Percentiles rank a stretch among this genome's conserved stretches.
Evolutionary conservation across 2,113 vertebrate genomes (phyloP).

Genomic region (Baryphthengus martii): DNA sequence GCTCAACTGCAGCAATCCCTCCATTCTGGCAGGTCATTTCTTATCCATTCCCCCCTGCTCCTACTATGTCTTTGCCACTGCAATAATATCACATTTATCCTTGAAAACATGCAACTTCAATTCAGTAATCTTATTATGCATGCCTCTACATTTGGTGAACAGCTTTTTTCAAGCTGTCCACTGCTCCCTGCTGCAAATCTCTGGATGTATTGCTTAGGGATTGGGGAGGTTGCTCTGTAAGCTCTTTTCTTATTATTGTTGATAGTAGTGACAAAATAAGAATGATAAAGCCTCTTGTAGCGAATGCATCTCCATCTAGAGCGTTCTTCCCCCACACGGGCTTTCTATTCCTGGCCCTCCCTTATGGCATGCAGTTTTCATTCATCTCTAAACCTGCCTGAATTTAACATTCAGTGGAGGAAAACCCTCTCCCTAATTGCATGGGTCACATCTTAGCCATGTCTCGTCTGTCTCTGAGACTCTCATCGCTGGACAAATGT

Average conservation of each 20-base stretch:
- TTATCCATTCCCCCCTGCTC: background rate
- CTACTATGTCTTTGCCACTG: background rate
- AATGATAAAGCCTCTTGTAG: constrained; percentile 58
- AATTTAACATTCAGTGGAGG: constrained; percentile 46
- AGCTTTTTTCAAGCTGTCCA: constrained; percentile 47
- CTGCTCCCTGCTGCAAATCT: constrained; percentile 53
- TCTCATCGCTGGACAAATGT: background rate
- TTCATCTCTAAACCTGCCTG: constrained; percentile 58
- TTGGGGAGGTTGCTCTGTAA: constrained; percentile 46
- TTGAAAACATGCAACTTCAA: constrained; percentile 54
- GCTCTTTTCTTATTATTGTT: constrained; percentile 60
- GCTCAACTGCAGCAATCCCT: constrained; percentile 2
- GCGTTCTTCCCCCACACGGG: constrained; percentile 57
- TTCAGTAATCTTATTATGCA: constrained; percentile 57
- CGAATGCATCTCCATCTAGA: constrained; percentile 57
- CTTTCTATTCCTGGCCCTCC: constrained; percentile 61
- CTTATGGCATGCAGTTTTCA: constrained; percentile 58
- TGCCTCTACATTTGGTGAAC: constrained; percentile 39
- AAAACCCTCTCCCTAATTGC: constrained; percentile 20
- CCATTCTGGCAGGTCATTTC: background rate
- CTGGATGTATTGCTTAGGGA: constrained; percentile 33
- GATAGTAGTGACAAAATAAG: constrained; percentile 67
- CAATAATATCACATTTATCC: constrained; percentile 37
- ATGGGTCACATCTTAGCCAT: background rate
- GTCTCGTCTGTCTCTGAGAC: background rate